Conservation (phyloP, 2,797 vertebrate genomes). For the Eidolon dupreanum region DNA sequence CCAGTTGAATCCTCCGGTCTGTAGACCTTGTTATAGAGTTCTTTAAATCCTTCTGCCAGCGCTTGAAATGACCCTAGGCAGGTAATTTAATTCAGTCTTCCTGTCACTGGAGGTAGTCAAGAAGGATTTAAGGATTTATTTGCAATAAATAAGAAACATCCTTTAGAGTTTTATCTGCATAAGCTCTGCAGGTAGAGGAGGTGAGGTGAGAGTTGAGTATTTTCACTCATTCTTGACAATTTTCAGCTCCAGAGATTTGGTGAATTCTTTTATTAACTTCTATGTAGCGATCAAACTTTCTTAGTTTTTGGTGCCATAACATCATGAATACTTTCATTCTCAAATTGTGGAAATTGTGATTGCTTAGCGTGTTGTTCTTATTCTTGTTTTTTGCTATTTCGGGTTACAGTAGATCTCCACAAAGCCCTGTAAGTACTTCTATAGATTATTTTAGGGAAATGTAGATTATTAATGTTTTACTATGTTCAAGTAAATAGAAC, state of each 20-base stretch:
- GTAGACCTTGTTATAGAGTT: not conserved
- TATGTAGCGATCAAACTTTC: not conserved
- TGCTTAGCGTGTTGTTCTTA: not conserved
- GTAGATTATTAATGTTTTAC: not conserved
- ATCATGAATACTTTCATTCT: not conserved
- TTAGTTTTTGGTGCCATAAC: not conserved
- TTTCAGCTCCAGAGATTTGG: not conserved
- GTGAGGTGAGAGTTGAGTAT: not conserved
- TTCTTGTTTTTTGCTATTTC: not conserved
- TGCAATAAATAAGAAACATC: constrained; percentile 64
- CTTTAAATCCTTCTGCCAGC: constrained; percentile 26
- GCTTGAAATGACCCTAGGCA: constrained; percentile 54
- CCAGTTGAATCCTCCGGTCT: not conserved
- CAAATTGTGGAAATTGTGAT: not conserved
- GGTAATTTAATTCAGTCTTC: constrained; percentile 59
- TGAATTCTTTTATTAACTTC: not conserved
- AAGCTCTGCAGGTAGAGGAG: not conserved
- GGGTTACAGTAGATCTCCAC: not conserved
- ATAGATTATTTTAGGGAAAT: constrained; percentile 12
- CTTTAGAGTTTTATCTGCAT: constrained; percentile 47
- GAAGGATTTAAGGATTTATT: constrained; percentile 66
- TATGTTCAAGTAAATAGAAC: not conserved
- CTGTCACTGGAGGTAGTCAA: constrained; percentile 35
- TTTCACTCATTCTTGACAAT: not conserved
- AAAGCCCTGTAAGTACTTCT: not conserved